Evolutionary conservation across 2,113 vertebrate species (phyloP), one percentile per base, ranked within the genome.

Genomic region (Morone chrysops): DNA sequence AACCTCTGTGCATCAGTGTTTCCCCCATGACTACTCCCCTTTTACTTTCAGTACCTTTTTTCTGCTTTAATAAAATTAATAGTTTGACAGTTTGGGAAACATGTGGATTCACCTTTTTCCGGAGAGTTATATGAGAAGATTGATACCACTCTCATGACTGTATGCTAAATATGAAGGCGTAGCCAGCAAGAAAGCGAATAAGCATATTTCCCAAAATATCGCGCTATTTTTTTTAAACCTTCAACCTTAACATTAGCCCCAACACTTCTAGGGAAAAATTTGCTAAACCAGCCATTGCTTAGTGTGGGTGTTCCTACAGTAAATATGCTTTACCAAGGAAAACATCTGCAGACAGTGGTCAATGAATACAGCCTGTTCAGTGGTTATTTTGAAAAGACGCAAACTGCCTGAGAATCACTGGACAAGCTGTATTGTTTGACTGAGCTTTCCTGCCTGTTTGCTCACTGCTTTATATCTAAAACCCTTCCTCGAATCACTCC

Each of bases 371-470:
- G 81, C 77, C 47, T 87, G 85, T 71, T 80, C 78, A 70, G 78
- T 78, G 75, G 22, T 59, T 63, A 4, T 57, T 72, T 31, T 50
- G 11, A 9, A 3, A 51, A 75, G 6, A 70, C 45, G n/a, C 14
- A 18, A 84, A 47, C 40, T 38, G 45, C 48, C 40, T 20, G 5
- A 78, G 78, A 54, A 68, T 71, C 62, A 31, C 62, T 70, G 82
- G 40, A 87, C 75, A 88, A 57, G 79, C 83, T 89, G 62, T 75
- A 54, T 65, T 83, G n/a, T 84, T 83, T 82, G 87, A 79, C 73
- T 25, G 61, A 79, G 67, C 59, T 81, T 87, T 82, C 78, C 79
- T 87, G 68, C 75, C 81, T 72, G 78, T 87, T 73, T 79, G 67
- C 65, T 70, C 65, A 75, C 81, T 77, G 81, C 83, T 84, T 85